Percentiles rank a stretch among this genome's conserved stretches.
Conservation (phyloP, 2,888 invertebrate species). For the Nipponacmea schrenckii region DNA sequence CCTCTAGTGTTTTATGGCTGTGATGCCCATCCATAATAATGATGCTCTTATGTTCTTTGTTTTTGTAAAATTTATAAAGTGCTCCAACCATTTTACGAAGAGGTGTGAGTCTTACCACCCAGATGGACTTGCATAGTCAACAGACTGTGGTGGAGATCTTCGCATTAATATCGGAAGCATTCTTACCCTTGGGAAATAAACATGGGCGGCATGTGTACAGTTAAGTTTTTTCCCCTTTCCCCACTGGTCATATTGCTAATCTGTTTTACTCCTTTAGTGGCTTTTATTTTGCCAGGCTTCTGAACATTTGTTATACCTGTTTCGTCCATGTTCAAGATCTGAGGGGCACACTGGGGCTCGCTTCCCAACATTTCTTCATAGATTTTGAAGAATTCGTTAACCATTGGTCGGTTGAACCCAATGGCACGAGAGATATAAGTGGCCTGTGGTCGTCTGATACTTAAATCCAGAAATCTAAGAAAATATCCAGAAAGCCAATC, state of each 20-base stretch:
- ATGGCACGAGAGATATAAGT: no score
- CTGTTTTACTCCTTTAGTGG: constrained; percentile 15
- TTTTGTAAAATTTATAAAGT: constrained; percentile 48
- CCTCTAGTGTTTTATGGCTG: no score
- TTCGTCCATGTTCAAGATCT: background rate
- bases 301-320: no score
- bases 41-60: constrained; percentile 47
- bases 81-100: no score
- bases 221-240: constrained; percentile 21
- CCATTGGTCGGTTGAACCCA: background rate
- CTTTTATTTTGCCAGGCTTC: background rate
- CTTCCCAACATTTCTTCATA: background rate
- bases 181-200: no score
- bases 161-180: no score
- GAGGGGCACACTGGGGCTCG: background rate
- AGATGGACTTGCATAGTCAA: constrained; percentile 10
- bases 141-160: constrained; percentile 9
- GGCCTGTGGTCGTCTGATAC: no score
- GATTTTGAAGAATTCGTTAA: constrained; percentile 33
- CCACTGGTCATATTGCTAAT: constrained; percentile 18
- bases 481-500: constrained; percentile 14
- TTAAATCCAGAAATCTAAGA: background rate
- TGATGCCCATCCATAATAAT: constrained; percentile 53
- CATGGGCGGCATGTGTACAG: constrained; percentile 31
- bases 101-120: constrained; percentile 57